These are phyloP conservation scores for Drosophila dives DNA, from an alignment of 2,888 invertebrate species.

Conservation along the genomic window DNA sequence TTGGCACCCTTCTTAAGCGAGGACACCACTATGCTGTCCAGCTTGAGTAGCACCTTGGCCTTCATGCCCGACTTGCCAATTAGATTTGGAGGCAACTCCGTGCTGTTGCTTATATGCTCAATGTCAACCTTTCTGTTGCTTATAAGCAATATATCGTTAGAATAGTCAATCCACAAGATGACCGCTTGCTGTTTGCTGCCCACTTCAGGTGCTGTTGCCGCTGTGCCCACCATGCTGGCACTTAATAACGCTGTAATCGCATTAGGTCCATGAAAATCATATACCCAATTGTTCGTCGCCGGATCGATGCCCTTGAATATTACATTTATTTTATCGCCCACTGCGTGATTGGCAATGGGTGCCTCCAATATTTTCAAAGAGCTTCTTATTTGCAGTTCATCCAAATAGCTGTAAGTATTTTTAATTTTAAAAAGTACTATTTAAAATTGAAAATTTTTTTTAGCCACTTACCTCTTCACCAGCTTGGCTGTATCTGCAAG, in stretches of 20 bases:
- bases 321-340: slow-evolving; percentile 85
- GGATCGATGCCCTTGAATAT: slow-evolving; percentile 81
- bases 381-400: slow-evolving; percentile 82
- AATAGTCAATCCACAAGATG: slow-evolving; percentile 87
- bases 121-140: slow-evolving; percentile 76
- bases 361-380: slow-evolving; percentile 59
- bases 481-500: slow-evolving; percentile 80
- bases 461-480: slow-evolving; percentile 69
- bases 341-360: slow-evolving; percentile 80
- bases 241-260: slow-evolving; percentile 84
- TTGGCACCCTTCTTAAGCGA: slow-evolving; percentile 86
- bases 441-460: background rate
- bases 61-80: slow-evolving; percentile 81
- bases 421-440: background rate
- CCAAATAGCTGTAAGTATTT: slow-evolving; percentile 77
- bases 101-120: slow-evolving; percentile 68
- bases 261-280: slow-evolving; percentile 83
- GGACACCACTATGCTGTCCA: slow-evolving; percentile 86
- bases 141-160: slow-evolving; percentile 81
- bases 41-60: slow-evolving; percentile 86
- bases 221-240: slow-evolving; percentile 80
- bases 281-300: slow-evolving; percentile 82
- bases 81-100: slow-evolving; percentile 73
- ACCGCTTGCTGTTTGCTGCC: slow-evolving; percentile 85
- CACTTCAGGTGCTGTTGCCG: slow-evolving; percentile 69